phyloP scores from a whole-genome alignment of 2,797 vertebrate genomes.

The Loris lydekkerianus region DNA sequence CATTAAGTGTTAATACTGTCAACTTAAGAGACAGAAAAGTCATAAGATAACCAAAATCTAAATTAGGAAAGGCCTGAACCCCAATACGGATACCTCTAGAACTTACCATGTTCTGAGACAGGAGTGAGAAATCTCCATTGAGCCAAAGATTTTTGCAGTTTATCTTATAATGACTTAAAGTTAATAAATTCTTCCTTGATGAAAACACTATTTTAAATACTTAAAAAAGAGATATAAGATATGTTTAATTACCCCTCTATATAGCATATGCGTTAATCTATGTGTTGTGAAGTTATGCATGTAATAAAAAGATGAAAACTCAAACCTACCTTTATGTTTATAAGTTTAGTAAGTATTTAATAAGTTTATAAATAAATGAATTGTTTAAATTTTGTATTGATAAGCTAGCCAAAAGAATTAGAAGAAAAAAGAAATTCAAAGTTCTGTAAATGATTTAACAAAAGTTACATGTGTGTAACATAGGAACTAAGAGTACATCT shows the following conservation, averaged over 20 bases:
- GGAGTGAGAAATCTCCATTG: not conserved
- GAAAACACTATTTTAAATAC: not conserved
- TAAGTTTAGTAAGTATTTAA: not conserved
- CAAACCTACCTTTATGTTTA: not conserved
- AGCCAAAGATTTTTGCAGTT: not conserved
- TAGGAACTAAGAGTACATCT: not conserved
- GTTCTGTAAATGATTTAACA: not conserved
- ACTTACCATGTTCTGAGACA: not conserved
- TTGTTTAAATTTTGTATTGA: not conserved
- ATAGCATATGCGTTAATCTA: not conserved
- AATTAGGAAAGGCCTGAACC: fast-evolving
- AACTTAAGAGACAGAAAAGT: not conserved
- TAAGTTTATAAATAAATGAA: not conserved
- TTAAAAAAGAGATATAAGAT: not conserved
- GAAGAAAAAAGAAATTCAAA: not conserved
- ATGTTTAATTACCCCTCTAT: not conserved
- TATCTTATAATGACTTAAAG: not conserved
- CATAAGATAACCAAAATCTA: not conserved
- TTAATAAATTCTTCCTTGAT: not conserved
- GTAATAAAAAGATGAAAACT: not conserved
- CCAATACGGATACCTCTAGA: not conserved
- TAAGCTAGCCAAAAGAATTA: not conserved
- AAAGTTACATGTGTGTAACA: not conserved
- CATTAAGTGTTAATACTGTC: not conserved
- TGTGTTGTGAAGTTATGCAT: not conserved